Evolutionary conservation across 1,140 invertebrate species (phyloP), one percentile per base, ranked within the genome.

Genomic region (Zaprionus ornatus): DNA sequence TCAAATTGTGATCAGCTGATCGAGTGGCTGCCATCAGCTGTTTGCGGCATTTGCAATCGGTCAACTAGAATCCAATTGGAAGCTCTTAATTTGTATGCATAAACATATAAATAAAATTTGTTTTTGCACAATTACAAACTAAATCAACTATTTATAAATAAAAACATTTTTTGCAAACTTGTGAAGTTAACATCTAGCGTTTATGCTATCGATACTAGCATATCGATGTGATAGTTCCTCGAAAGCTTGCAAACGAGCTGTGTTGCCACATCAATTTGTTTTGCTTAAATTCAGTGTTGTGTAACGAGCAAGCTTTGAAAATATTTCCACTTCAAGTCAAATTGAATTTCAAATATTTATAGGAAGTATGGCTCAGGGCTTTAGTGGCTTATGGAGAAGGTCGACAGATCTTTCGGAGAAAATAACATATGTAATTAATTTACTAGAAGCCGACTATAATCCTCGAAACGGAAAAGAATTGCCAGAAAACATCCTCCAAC

Each of bases 1-100:
- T 12, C 25, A 32, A 68, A 15, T 60, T 25, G 9, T 3, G 27
- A 12, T 61, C 65, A 74, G 71, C 57, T 74, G 71, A 61, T 67
- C n/a, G 10, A 6, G 19, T 60, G 7, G 3, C 12, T n/a, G 19
- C 25, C 10, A 48, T 37, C 71, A 62, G 71, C 56, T 68, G 71
- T 12, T 68, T 10, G 19, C 25, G 23, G n/a, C 10, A 62, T 21
- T 62, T 27, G 10, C 42, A 23, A 21, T 50, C 19, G 45, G 12
- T 19, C 21, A 17, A 50, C 21, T 21, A 0, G 9, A 21, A 4
- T 21, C 45, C 17, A 48, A 21, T 21, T 48, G 17, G 17, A 40
- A 40, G n/a, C 5, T 2, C 15, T 45, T 17, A 3, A n/a, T 45
- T 45, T 3, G n/a, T 17, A 6, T 50, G 4, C 40, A 45, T 45